A percentile compares a stretch with the other conserved stretches of the same genome.
Conservation (phyloP, 1,140 invertebrate genomes). For the Bombus difficillimus region DNA sequence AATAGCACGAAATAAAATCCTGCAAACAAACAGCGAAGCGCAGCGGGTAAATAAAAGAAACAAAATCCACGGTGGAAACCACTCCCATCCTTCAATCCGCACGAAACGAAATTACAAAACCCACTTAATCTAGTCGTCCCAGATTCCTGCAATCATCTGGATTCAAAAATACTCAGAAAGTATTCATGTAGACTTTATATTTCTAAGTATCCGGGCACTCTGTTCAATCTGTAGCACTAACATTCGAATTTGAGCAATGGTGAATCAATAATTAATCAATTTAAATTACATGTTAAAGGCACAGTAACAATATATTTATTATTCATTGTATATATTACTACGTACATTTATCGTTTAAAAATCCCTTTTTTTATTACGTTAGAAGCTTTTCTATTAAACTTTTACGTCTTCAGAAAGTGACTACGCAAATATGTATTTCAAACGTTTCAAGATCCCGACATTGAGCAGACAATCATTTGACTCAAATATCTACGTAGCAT, state of each 20-base stretch:
- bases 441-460: too few relatives aligned
- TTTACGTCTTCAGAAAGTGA: too few relatives aligned
- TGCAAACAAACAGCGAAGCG: constrained; percentile 15
- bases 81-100: neutral
- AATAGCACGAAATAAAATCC: constrained; percentile 9
- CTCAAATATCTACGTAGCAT: too few relatives aligned
- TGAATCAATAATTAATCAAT: neutral
- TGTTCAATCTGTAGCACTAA: neutral
- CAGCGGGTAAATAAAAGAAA: neutral
- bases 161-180: neutral
- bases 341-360: too few relatives aligned
- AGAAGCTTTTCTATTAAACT: too few relatives aligned
- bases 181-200: neutral
- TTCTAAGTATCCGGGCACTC: neutral
- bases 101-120: constrained; percentile 22
- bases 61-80: neutral
- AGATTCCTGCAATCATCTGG: neutral
- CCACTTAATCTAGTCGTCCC: neutral
- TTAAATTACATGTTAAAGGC: neutral
- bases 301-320: too few relatives aligned
- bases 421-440: too few relatives aligned
- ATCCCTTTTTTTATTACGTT: too few relatives aligned
- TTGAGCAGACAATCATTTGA: too few relatives aligned
- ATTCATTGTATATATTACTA: too few relatives aligned
- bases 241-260: neutral